Conservation (phyloP, 2,113 vertebrate genomes). For the Prietella phreatophila region DNA sequence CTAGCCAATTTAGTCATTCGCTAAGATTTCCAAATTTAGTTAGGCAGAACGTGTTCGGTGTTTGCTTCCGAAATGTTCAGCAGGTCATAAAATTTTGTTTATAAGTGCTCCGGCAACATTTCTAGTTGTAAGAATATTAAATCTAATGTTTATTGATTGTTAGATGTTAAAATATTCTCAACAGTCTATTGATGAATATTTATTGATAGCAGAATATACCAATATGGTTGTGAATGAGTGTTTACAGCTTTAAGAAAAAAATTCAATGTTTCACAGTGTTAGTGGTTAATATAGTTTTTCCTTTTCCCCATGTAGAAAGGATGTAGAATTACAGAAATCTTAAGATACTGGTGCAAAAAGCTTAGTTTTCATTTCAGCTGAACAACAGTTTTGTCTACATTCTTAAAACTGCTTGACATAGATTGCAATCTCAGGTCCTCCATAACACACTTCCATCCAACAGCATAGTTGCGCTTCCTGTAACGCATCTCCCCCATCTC, state of each 20-base stretch:
- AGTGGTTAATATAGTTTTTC: not conserved
- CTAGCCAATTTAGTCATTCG: no score
- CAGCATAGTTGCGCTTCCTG: constrained; percentile 4
- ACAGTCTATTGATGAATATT: not conserved
- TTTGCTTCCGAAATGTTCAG: no score
- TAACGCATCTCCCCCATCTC: constrained; percentile 9
- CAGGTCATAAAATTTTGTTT: no score
- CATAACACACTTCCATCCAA: not conserved
- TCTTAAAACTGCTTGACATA: not conserved
- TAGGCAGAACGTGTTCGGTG: no score
- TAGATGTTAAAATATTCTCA: not conserved
- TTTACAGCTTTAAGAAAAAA: not conserved
- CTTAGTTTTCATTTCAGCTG: not conserved
- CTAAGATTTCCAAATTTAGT: no score
- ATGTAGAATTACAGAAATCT: not conserved
- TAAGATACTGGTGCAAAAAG: not conserved
- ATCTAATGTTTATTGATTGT: not conserved
- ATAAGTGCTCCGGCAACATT: no score
- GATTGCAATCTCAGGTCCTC: not conserved
- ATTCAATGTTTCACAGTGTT: no score
- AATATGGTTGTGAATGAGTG: no score
- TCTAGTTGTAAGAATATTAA: no score
- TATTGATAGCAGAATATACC: not conserved
- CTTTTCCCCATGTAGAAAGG: not conserved
- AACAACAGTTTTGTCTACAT: not conserved